Conservation (phyloP, 2,888 invertebrate species). For the Ichneumoninae sp. region DNA sequence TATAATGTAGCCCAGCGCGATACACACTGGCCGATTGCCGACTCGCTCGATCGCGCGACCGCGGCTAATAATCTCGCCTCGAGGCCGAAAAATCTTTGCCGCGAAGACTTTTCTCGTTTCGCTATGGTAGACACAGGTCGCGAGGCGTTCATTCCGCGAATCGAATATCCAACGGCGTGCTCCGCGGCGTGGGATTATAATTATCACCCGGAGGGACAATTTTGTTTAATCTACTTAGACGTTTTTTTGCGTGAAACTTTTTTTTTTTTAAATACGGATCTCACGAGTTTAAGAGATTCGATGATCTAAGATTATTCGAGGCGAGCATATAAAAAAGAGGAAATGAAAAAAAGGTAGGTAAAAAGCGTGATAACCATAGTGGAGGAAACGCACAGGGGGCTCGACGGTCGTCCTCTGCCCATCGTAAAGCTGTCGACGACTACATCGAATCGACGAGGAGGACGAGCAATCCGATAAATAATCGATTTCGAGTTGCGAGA, state of each 20-base stretch:
- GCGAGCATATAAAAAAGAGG: not conserved
- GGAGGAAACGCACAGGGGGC: not conserved
- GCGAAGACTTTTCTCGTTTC: conserved; percentile 37
- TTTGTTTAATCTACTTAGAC: conserved; percentile 36
- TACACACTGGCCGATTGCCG: conserved; percentile 16
- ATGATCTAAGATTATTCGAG: conserved; percentile 1
- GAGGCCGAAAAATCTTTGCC: conserved; percentile 38
- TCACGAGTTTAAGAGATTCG: not conserved
- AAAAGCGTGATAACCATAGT: conserved; percentile 21
- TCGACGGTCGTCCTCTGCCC: conserved; percentile 5
- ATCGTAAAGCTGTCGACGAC: conserved; percentile 60
- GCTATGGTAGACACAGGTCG: not conserved
- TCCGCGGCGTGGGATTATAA: conserved; percentile 47
- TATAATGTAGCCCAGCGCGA: conserved; percentile 40
- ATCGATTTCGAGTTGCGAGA: conserved; percentile 52
- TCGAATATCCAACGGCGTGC: conserved; percentile 7
- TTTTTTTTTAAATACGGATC: not conserved
- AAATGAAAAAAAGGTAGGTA: not conserved
- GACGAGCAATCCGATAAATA: conserved; percentile 62
- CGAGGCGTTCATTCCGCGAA: not conserved
- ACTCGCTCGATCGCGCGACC: conserved; percentile 20
- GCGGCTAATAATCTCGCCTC: conserved; percentile 54
- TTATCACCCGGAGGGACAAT: conserved; percentile 53
- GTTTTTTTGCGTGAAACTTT: conserved; percentile 24
- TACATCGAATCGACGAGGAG: conserved; percentile 59